Evolutionary conservation across 2,113 vertebrate genomes (phyloP).

Genomic region (Ondatra zibethicus): DNA sequence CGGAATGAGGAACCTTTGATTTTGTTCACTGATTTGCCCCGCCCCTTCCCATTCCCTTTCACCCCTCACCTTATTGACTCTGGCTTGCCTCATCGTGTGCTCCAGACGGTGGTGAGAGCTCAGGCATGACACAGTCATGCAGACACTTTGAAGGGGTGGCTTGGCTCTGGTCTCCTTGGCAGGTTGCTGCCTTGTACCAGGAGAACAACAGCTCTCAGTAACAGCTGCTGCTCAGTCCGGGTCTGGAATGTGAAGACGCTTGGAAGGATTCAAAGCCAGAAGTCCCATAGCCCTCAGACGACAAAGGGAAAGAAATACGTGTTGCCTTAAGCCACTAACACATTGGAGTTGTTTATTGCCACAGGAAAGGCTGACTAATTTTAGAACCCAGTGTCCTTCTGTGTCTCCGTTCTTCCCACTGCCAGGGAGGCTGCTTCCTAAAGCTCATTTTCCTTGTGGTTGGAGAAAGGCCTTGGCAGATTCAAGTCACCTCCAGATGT

Average conservation of each 20-base stretch:
- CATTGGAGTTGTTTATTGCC: constrained; percentile 36
- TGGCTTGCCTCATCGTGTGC: neutral
- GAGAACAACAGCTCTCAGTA: neutral
- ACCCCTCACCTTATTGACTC: neutral
- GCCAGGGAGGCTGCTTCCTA: neutral
- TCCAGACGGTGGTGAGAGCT: neutral
- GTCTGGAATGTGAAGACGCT: constrained; percentile 6
- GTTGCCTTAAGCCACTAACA: constrained; percentile 29
- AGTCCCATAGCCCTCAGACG: constrained; percentile 13
- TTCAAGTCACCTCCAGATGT: constrained; percentile 19
- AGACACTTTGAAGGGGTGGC: neutral
- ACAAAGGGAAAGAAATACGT: neutral
- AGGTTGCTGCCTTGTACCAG: neutral
- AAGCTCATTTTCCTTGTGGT: neutral
- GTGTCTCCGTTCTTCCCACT: neutral
- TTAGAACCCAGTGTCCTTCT: constrained; percentile 51
- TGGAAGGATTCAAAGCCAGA: neutral
- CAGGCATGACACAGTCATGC: fast-evolving
- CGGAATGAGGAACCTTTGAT: neutral
- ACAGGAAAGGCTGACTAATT: constrained; percentile 48
- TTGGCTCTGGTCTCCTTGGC: neutral
- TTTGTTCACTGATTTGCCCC: neutral
- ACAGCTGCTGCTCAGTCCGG: neutral
- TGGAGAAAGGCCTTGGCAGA: neutral
- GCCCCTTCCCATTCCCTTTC: fast-evolving